These are phyloP conservation scores for Matsumyia berberina DNA, from an alignment of 2,888 invertebrate genomes.

Conservation along the genomic window DNA sequence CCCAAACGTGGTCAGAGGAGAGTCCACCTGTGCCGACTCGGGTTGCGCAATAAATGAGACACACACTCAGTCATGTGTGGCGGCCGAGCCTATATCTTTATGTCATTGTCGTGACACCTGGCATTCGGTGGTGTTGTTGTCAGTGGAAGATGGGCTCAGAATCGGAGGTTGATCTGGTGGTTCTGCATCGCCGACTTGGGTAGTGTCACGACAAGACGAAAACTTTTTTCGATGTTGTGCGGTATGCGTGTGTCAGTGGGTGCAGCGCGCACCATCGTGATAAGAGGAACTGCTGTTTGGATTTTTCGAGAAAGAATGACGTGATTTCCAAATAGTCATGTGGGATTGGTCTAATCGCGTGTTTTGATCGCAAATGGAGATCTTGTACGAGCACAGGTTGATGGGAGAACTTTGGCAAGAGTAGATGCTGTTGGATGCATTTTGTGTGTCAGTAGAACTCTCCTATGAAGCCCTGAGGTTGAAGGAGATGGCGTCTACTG, in stretches of 20 bases:
- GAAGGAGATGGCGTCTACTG: too few species aligned
- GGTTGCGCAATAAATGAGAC: slow-evolving; percentile 17
- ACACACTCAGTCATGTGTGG: slow-evolving; percentile 26
- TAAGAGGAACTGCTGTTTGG: background rate
- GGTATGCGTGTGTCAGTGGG: slow-evolving; percentile 54
- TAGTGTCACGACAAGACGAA: slow-evolving; percentile 1
- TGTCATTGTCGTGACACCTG: slow-evolving; percentile 55
- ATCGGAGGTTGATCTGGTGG: slow-evolving; percentile 37
- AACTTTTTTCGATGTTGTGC: slow-evolving; percentile 19
- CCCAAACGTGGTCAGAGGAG: too few species aligned
- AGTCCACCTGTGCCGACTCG: slow-evolving; percentile 39
- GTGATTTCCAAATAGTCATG: background rate
- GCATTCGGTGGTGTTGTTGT: slow-evolving; percentile 13
- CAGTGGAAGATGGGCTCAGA: slow-evolving; percentile 43
- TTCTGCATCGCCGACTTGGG: slow-evolving; percentile 2
- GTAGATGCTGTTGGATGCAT: too few species aligned
- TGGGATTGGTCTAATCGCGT: slow-evolving; percentile 23
- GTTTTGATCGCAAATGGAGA: background rate
- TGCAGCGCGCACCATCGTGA: slow-evolving; percentile 42
- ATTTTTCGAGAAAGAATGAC: slow-evolving; percentile 28
- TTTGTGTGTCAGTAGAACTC: too few species aligned
- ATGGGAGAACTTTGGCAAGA: too few species aligned
- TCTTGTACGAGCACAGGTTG: too few species aligned
- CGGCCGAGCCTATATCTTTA: slow-evolving; percentile 55
- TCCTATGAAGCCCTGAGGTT: too few species aligned